These are phyloP conservation scores for Hippolais icterina DNA, from an alignment of 2,113 vertebrate species.

Conservation along the genomic window DNA sequence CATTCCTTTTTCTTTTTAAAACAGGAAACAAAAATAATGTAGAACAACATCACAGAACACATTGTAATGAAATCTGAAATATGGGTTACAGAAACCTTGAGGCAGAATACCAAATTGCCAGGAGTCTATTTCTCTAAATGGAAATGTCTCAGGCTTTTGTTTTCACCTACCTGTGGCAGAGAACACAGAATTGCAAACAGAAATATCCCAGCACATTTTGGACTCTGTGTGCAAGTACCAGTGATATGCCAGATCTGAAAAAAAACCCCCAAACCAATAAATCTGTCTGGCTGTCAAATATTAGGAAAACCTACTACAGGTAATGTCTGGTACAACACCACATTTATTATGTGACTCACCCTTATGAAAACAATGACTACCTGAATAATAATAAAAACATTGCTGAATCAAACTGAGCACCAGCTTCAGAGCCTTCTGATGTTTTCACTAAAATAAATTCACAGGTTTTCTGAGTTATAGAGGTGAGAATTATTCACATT, in stretches of 20 bases:
- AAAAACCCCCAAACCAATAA: not conserved
- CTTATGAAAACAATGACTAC: not conserved
- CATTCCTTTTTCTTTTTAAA: not conserved
- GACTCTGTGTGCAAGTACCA: not conserved
- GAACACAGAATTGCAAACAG: not conserved
- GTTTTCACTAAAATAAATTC: conserved; percentile 1
- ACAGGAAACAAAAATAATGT: not conserved
- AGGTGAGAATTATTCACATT: not conserved
- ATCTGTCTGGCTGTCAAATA: not conserved
- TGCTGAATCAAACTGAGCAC: not conserved
- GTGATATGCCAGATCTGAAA: not conserved
- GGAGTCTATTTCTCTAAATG: not conserved
- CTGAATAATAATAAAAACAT: not conserved
- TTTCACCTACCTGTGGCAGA: not conserved
- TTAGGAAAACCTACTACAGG: not conserved
- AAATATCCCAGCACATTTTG: not conserved
- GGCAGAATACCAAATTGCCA: not conserved
- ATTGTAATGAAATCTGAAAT: not conserved
- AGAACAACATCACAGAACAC: conserved; percentile 17
- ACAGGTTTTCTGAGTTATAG: not conserved
- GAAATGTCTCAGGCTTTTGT: not conserved
- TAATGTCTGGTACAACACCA: not conserved
- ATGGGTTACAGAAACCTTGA: not conserved
- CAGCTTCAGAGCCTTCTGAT: not conserved
- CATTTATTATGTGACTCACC: not conserved